These are phyloP conservation scores for Arctia plantaginis DNA, from an alignment of 2,888 invertebrate genomes.

Conservation along the genomic window DNA sequence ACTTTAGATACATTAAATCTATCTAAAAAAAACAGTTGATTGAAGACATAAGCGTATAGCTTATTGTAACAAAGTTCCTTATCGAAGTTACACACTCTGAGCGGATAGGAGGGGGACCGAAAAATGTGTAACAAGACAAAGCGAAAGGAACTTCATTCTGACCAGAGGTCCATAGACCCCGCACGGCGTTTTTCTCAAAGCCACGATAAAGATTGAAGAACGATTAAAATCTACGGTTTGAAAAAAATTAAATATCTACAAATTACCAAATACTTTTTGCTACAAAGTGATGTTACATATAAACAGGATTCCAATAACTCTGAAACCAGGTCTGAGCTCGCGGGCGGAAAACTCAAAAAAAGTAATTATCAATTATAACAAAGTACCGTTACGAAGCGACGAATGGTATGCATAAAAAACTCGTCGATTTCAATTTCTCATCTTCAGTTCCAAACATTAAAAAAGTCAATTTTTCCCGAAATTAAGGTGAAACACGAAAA, in stretches of 20 bases:
- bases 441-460: slow-evolving; percentile 62
- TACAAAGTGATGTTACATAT: slow-evolving; percentile 12
- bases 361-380: slow-evolving; percentile 50
- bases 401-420: slow-evolving; percentile 56
- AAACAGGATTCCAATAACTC: slow-evolving; percentile 22
- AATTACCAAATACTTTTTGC: slow-evolving; percentile 1
- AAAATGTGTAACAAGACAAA: too few species aligned
- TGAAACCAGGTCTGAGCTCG: slow-evolving; percentile 29
- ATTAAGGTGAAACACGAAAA: slow-evolving; percentile 76
- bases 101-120: too few species aligned
- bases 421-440: slow-evolving; percentile 75
- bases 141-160: too few species aligned
- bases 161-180: too few species aligned
- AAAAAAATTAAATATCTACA: background rate
- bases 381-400: slow-evolving; percentile 59
- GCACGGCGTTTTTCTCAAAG: background rate
- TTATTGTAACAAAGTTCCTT: too few species aligned
- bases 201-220: background rate
- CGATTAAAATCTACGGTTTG: background rate
- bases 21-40: background rate
- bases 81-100: too few species aligned
- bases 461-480: slow-evolving; percentile 70
- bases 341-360: slow-evolving; percentile 32
- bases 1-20: background rate
- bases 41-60: background rate